Conservation (phyloP, 2,888 invertebrate genomes). For the Platypus cylindrus region DNA sequence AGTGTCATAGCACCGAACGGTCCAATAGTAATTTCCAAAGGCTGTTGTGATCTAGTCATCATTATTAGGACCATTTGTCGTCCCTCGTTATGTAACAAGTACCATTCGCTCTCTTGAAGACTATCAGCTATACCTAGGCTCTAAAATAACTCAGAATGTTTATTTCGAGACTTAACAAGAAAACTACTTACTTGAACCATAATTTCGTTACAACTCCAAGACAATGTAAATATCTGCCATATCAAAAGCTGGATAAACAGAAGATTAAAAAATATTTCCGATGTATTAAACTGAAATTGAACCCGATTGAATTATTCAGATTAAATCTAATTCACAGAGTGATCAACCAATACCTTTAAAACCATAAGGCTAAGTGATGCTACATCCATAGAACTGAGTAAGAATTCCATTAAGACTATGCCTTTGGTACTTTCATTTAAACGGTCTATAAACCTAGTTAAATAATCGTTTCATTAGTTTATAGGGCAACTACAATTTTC, state of each 20-base stretch:
- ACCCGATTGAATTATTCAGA: background rate
- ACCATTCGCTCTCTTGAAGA: conserved; percentile 13
- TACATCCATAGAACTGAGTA: conserved; percentile 5
- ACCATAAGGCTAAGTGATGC: too few species aligned
- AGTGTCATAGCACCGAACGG: conserved; percentile 8
- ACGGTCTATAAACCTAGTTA: conserved; percentile 1
- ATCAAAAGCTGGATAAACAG: conserved; percentile 6
- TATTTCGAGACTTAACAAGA: background rate
- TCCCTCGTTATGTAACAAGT: conserved; percentile 5
- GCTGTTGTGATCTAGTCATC: conserved; percentile 7
- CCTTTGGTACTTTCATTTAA: conserved; percentile 2
- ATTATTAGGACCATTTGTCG: conserved; percentile 4
- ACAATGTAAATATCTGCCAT: conserved; percentile 21
- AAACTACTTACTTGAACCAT: conserved; percentile 18
- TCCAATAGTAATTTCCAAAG: conserved; percentile 8
- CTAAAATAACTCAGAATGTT: conserved; percentile 12
- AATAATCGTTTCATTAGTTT: too few species aligned
- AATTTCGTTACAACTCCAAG: conserved; percentile 25
- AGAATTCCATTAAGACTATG: conserved; percentile 5
- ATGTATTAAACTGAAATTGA: conserved; percentile 4
- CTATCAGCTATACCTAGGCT: conserved; percentile 15
- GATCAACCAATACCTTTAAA: too few species aligned
- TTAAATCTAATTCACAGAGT: background rate
- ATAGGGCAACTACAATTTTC: too few species aligned
- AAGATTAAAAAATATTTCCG: conserved; percentile 3